These are phyloP conservation scores for Neomonachus schauinslandi DNA, from an alignment of 2,113 vertebrate genomes.

Conservation along the genomic window DNA sequence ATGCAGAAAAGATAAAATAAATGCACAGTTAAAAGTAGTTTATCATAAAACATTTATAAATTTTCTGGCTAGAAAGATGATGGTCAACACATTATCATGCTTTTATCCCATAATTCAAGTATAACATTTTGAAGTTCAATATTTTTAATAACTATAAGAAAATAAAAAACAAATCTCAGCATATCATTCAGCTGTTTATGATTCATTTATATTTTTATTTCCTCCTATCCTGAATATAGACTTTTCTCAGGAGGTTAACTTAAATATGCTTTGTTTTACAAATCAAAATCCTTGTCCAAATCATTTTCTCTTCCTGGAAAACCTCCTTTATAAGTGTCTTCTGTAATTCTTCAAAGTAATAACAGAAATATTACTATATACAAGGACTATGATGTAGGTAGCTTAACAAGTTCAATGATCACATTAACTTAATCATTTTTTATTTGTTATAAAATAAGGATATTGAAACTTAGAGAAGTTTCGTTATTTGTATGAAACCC, in stretches of 20 bases:
- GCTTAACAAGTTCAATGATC: neutral
- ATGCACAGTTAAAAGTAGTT: neutral
- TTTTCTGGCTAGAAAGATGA: neutral
- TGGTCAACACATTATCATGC: neutral
- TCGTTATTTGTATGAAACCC: neutral
- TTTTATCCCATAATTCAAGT: neutral
- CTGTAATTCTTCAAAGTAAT: neutral
- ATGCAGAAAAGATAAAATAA: slow-evolving; percentile 51
- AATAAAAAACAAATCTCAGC: neutral
- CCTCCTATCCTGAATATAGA: neutral
- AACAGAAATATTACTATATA: neutral
- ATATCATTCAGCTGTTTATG: neutral
- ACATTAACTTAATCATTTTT: neutral
- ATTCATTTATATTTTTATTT: slow-evolving; percentile 7
- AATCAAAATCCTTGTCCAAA: neutral
- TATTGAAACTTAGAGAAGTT: neutral
- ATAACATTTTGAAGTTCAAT: neutral
- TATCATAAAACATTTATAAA: slow-evolving; percentile 48
- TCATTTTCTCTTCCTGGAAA: neutral
- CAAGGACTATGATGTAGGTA: neutral
- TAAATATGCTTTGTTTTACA: neutral
- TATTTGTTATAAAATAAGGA: neutral
- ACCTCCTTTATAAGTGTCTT: neutral
- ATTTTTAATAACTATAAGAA: slow-evolving; percentile 8
- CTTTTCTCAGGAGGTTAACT: neutral